Evolutionary conservation across 35 echinoderm and acorn worm genomes (phyloP).

Genomic region (Stichopus chloronotus): DNA sequence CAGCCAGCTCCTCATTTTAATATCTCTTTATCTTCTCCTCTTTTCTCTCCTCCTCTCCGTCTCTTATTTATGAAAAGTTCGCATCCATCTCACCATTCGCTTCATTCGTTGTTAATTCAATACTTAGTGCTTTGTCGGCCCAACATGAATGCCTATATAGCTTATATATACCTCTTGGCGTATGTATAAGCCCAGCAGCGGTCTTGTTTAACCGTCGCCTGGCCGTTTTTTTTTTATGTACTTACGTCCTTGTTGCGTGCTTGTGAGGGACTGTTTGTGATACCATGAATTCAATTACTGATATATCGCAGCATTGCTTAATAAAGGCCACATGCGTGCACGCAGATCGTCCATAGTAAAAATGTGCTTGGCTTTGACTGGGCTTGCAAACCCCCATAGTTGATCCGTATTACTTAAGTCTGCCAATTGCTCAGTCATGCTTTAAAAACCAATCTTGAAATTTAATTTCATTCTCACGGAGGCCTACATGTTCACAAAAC

Average conservation of each 20-base stretch:
- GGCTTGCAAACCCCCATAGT: background rate
- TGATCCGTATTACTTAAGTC: background rate
- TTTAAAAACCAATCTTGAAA: slow-evolving; percentile 24
- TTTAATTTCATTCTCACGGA: slow-evolving; percentile 19
- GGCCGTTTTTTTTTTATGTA: background rate
- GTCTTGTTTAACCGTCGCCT: background rate
- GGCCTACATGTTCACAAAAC: background rate
- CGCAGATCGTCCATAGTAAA: background rate
- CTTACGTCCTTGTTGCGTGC: background rate
- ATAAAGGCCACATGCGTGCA: background rate
- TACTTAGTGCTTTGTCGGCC: background rate
- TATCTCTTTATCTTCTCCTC: background rate
- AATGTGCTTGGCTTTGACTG: slow-evolving; percentile 7
- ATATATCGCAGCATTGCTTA: background rate
- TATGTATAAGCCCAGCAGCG: background rate
- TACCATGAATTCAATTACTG: slow-evolving; percentile 2
- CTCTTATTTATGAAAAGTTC: background rate
- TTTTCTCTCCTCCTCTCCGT: background rate
- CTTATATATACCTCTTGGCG: background rate
- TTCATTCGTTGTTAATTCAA: background rate
- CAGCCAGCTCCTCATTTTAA: background rate
- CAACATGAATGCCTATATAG: slow-evolving; percentile 1
- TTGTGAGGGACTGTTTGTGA: background rate
- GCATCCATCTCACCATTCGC: background rate
- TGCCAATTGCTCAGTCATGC: slow-evolving; percentile 12